A percentile compares a stretch with the other conserved stretches of the same genome.
These are phyloP conservation scores for Leucoma salicis DNA, from an alignment of 2,888 invertebrate genomes.

Conservation along the genomic window DNA sequence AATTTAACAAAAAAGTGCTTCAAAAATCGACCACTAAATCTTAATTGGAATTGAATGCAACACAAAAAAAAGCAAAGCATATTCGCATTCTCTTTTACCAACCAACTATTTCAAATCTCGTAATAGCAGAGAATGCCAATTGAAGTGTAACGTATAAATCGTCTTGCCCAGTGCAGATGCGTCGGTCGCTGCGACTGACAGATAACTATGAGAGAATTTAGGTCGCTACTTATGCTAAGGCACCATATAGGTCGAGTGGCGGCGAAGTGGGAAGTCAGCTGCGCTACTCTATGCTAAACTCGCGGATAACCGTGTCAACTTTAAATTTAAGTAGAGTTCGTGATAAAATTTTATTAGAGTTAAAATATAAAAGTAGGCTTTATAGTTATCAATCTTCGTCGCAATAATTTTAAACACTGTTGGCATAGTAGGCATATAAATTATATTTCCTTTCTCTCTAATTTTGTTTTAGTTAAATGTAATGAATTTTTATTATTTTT, in stretches of 20 bases:
- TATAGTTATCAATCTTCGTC: no score
- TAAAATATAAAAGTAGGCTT: no score
- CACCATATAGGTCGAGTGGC: slow-evolving; percentile 41
- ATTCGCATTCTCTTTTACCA: slow-evolving; percentile 18
- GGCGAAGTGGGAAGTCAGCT: slow-evolving; percentile 32
- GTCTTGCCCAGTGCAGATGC: slow-evolving; percentile 46
- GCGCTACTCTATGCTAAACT: slow-evolving; percentile 28
- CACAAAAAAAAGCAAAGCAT: slow-evolving; percentile 8
- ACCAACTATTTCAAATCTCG: slow-evolving; percentile 24
- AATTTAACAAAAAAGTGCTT: no score
- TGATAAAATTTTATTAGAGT: slow-evolving; percentile 17
- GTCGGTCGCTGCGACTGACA: slow-evolving; percentile 45
- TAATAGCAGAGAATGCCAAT: slow-evolving; percentile 34
- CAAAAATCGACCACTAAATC: no score
- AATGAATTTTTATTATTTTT: no score
- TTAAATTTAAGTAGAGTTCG: slow-evolving; percentile 21
- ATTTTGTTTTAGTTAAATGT: no score
- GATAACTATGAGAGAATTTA: slow-evolving; percentile 49
- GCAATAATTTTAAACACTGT: no score
- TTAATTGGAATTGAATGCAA: no score
- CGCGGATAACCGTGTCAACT: slow-evolving; percentile 27
- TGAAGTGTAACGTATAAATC: slow-evolving; percentile 49
- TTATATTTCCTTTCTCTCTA: no score
- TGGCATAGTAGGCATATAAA: no score
- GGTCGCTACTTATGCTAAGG: slow-evolving; percentile 50